Percentiles rank a stretch among this genome's conserved stretches.
These are phyloP conservation scores for Dryobates pubescens DNA, from an alignment of 2,797 vertebrate species.

Conservation along the genomic window DNA sequence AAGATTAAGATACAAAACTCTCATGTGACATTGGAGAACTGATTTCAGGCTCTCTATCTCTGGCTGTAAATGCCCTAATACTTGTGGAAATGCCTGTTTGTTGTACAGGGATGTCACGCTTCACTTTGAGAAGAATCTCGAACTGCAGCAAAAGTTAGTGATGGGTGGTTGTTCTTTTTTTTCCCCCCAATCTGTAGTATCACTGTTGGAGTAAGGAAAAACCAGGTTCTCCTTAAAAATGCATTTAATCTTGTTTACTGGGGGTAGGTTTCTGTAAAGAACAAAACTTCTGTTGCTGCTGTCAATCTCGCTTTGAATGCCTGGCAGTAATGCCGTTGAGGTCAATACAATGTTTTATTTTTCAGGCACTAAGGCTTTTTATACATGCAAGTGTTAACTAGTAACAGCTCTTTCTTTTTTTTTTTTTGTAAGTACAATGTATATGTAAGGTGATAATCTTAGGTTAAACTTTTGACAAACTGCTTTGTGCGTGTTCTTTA, in stretches of 20 bases:
- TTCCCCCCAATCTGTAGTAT: background rate
- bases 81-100: background rate
- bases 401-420: rapidly evolving
- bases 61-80: background rate
- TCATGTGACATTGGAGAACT: background rate
- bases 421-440: background rate
- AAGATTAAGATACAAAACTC: background rate
- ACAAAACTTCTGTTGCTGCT: background rate
- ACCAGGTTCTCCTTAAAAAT: background rate
- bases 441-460: background rate
- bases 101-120: background rate
- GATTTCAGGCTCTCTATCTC: background rate
- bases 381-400: background rate
- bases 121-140: background rate
- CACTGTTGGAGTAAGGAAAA: background rate
- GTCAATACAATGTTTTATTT: background rate
- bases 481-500: background rate
- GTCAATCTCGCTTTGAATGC: background rate
- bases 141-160: background rate
- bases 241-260: background rate
- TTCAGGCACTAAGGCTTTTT: background rate
- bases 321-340: background rate
- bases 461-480: background rate
- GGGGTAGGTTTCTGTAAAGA: background rate
- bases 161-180: background rate